Base-by-base conservation (phyloP, 2,113 vertebrate genomes). In the Corythoichthys intestinalis region DNA sequence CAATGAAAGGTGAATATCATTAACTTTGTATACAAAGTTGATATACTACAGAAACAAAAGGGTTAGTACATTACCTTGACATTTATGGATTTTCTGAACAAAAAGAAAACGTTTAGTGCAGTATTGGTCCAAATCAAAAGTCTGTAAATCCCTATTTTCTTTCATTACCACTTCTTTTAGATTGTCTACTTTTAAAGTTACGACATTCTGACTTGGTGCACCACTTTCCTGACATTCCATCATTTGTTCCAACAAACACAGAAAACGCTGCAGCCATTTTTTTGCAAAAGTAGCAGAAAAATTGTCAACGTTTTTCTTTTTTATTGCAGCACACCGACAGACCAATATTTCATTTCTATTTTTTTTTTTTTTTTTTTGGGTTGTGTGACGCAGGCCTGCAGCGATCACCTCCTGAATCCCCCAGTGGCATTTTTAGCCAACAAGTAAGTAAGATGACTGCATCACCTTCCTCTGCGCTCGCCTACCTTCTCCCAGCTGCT, bases 401-500 rank as follows among this genome's bases (percentile, higher is more conserved):
- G 78, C 73, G 81, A 83, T 82, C 85, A 67, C 81, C 76, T 67
- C 82, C 70, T 76, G 73, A 89, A 90, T 80, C 77, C 85, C 82
- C 82, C 67, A 2, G 77, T 86, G 84, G 82, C 78, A 81, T 83
- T 74, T 74, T 86, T 88, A 88, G 86, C 85, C 35, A 72, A 78
- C 76, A 79, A 82, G 84, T 75, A 13, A 37, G 80, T 80, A 80
- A 82, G 83, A 84, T 83, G 87, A 87, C 83, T 82, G 70, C 89
- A 87, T 83, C 83, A 82, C 82, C 83, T 91, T 88, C 88, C 87
- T 86, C 70, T 81, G 59, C 1, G 28, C 62, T 65, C 60, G 50
- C 59, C 47, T 66, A 66, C 68, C 63, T 61, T 66, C 63, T 69
- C 34, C 49, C 61, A 50, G 73, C 70, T 59, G 71, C 48, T 56